Evolutionary conservation across 1,140 invertebrate species (phyloP).

Genomic region (Drosophila gunungcola): DNA sequence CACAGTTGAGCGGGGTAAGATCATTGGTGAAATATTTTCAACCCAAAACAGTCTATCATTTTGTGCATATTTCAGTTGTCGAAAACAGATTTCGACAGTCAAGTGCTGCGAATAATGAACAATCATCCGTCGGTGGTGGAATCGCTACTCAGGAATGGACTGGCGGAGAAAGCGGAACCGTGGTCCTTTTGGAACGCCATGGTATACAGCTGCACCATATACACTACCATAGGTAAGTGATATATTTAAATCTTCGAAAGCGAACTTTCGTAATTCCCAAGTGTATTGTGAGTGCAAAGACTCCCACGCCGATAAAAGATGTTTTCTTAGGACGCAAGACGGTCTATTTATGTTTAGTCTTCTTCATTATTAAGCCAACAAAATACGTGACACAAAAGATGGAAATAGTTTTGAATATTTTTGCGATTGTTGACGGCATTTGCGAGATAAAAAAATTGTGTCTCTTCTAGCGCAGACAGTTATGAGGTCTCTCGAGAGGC

Average conservation of each 20-base stretch:
- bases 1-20: slow-evolving; percentile 32
- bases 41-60: background rate
- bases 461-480: slow-evolving; percentile 45
- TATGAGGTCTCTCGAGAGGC: slow-evolving; percentile 40
- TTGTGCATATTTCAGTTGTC: slow-evolving; percentile 18
- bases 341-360: slow-evolving; percentile 28
- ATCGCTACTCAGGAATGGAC: slow-evolving; percentile 46
- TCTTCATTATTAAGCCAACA: slow-evolving; percentile 34
- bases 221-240: slow-evolving; percentile 95
- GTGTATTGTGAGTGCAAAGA: slow-evolving; percentile 37
- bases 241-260: too few species aligned
- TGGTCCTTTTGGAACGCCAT: slow-evolving; percentile 97
- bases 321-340: slow-evolving; percentile 8
- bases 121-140: slow-evolving; percentile 50
- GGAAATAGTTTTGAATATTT: slow-evolving; percentile 47
- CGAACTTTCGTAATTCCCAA: background rate
- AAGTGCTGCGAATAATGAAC: slow-evolving; percentile 51
- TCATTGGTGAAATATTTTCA: accelerated
- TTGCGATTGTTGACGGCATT: slow-evolving; percentile 19
- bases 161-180: slow-evolving; percentile 83
- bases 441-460: slow-evolving; percentile 25
- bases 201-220: slow-evolving; percentile 96
- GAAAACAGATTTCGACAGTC: slow-evolving; percentile 33
- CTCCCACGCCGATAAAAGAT: slow-evolving; percentile 32
- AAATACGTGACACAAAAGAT: slow-evolving; percentile 55